phyloP scores from a whole-genome alignment of 2,113 vertebrate genomes.

The Erpornis zantholeuca region DNA sequence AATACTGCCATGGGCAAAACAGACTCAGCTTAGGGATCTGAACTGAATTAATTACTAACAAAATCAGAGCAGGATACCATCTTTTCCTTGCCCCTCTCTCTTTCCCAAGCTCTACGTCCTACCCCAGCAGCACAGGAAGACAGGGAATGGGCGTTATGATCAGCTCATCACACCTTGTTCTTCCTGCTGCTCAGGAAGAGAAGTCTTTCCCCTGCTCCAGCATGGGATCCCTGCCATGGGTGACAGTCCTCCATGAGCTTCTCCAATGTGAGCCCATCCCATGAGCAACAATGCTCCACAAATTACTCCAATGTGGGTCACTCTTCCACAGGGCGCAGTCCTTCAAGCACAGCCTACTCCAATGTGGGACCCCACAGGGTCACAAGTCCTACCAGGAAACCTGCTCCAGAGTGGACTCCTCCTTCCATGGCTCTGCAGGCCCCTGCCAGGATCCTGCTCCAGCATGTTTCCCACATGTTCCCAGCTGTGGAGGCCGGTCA shows the following conservation, averaged over 20 bases:
- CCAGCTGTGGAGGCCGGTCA: too few species aligned
- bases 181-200: neutral
- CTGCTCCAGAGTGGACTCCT: rapidly evolving
- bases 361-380: rapidly evolving
- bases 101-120: neutral
- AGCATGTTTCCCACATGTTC: neutral
- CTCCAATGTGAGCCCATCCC: neutral
- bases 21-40: neutral
- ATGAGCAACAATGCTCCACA: neutral
- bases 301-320: neutral
- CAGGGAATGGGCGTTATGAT: neutral
- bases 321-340: neutral
- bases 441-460: neutral
- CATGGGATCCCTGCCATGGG: neutral
- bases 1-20: neutral
- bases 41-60: neutral
- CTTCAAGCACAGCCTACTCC: neutral
- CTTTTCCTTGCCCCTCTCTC: neutral
- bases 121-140: neutral
- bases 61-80: neutral
- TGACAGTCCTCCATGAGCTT: neutral
- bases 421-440: neutral
- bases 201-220: neutral
- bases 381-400: neutral
- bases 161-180: neutral